phyloP scores from a whole-genome alignment of 92 coral and sea anemone genomes.

The Meandrina meandrites region DNA sequence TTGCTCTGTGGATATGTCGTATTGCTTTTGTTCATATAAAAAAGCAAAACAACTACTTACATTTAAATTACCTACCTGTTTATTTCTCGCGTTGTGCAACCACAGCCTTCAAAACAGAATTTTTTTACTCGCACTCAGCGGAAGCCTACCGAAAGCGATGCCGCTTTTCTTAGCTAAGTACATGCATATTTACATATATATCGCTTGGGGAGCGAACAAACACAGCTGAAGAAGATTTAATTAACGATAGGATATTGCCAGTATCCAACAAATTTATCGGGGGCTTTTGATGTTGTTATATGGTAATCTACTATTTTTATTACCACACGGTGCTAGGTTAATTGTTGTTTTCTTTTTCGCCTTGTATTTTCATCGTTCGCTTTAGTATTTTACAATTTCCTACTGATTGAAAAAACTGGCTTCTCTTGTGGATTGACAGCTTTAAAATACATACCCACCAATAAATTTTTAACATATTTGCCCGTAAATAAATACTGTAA shows the following conservation, averaged over 20 bases:
- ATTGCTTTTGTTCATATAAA: not conserved
- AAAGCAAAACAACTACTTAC: not conserved
- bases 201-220: slow-evolving; percentile 5
- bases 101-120: not conserved
- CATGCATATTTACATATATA: not conserved
- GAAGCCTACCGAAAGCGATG: not conserved
- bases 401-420: not conserved
- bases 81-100: not conserved
- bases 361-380: not conserved
- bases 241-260: slow-evolving; percentile 10
- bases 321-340: not conserved
- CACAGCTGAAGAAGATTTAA: slow-evolving; percentile 13
- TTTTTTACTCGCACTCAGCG: not conserved
- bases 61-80: slow-evolving; percentile 3
- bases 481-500: not conserved
- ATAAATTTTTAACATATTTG: not conserved
- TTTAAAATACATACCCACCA: not conserved
- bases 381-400: not conserved
- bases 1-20: not conserved
- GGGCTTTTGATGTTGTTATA: slow-evolving; percentile 18
- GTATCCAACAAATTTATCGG: slow-evolving; percentile 16
- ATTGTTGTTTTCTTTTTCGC: not conserved
- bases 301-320: not conserved
- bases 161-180: not conserved
- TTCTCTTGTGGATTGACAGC: not conserved